phyloP scores from a whole-genome alignment of 2,797 vertebrate species.

The Labeo calbasu region DNA sequence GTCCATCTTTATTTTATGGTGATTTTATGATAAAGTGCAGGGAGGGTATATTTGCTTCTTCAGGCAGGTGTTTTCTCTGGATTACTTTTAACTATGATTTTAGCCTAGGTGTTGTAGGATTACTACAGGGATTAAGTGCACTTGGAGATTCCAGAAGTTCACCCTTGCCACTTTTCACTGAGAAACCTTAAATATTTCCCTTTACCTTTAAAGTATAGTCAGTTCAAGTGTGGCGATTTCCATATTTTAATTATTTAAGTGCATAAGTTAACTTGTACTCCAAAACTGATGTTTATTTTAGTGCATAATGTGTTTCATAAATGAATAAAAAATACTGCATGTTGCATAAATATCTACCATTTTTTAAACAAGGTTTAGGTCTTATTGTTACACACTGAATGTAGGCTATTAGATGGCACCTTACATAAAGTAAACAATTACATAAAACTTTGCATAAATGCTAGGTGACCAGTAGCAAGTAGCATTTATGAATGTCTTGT shows the following conservation, averaged over 20 bases:
- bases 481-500: background rate
- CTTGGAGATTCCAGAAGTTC: background rate
- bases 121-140: background rate
- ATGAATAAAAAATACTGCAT: background rate
- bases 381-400: background rate
- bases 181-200: background rate
- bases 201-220: background rate
- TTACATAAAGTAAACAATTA: slow-evolving; percentile 51
- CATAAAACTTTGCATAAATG: slow-evolving; percentile 45
- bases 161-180: too few relatives aligned
- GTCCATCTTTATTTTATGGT: too few relatives aligned
- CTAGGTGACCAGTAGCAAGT: background rate
- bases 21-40: too few relatives aligned
- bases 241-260: background rate
- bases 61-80: too few relatives aligned
- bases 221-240: background rate
- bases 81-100: background rate
- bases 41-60: too few relatives aligned
- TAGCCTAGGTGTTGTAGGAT: background rate
- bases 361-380: background rate
- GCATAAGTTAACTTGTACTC: background rate
- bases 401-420: slow-evolving; percentile 14
- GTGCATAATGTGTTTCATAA: background rate
- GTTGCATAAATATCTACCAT: background rate
- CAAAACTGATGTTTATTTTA: background rate